Conservation (phyloP, 2,113 vertebrate species). For the Ophiodon elongatus region DNA sequence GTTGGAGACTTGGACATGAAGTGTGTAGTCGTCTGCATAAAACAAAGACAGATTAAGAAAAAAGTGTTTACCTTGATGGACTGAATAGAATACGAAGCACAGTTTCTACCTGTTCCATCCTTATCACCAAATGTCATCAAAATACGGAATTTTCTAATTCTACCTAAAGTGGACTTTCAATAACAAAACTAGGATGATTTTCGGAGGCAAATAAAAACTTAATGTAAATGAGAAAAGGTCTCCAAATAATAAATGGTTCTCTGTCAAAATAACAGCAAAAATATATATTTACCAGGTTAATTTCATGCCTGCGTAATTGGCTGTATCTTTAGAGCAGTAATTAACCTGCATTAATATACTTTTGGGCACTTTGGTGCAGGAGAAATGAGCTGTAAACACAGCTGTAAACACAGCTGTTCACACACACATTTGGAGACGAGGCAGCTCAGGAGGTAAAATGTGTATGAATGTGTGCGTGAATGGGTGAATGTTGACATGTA, state of each 20-base stretch:
- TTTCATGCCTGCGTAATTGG: not conserved
- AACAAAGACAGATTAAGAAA: conserved; percentile 10
- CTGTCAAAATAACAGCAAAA: not conserved
- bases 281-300: not conserved
- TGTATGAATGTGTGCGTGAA: too few relatives aligned
- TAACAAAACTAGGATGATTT: not conserved
- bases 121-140: not conserved
- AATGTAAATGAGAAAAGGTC: not conserved
- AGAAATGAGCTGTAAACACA: too few relatives aligned
- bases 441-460: too few relatives aligned
- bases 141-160: not conserved
- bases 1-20: conserved; percentile 77
- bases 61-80: not conserved
- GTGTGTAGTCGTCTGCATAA: conserved; percentile 76
- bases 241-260: not conserved
- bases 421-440: too few relatives aligned
- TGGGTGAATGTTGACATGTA: too few relatives aligned
- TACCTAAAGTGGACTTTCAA: not conserved
- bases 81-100: not conserved
- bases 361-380: too few relatives aligned
- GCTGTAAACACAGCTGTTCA: too few relatives aligned
- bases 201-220: not conserved
- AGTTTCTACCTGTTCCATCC: too few relatives aligned
- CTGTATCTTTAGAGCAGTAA: not conserved
- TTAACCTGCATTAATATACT: too few relatives aligned